These are phyloP conservation scores for Hippocampus barbouri DNA, from an alignment of 2,113 vertebrate species.

Conservation along the genomic window DNA sequence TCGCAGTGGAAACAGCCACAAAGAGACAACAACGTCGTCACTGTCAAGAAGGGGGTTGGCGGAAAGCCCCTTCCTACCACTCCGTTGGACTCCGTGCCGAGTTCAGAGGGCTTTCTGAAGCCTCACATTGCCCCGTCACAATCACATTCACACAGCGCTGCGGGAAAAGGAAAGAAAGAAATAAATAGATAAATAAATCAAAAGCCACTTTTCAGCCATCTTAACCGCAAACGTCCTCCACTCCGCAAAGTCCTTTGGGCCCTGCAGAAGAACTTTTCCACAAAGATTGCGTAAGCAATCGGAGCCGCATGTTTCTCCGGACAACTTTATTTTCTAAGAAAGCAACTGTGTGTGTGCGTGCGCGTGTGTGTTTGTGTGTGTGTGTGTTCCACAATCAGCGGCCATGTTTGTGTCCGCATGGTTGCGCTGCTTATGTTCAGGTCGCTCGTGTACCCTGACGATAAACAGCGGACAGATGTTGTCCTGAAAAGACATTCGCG, in stretches of 20 bases:
- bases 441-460: background rate
- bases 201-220: background rate
- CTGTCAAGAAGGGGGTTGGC: no score
- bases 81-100: no score
- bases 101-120: no score
- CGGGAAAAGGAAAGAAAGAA: fast-evolving
- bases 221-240: background rate
- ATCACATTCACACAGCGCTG: no score
- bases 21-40: background rate
- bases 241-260: no score
- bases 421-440: background rate
- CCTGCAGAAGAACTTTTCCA: background rate
- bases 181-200: no score
- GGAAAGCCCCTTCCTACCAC: no score
- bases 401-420: background rate
- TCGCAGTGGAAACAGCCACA: background rate
- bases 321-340: background rate
- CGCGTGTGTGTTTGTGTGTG: background rate
- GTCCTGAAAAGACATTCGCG: background rate
- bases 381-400: background rate
- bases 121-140: no score
- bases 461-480: background rate
- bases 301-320: background rate
- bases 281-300: background rate
- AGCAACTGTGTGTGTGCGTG: background rate